Evolutionary conservation across 1,140 invertebrate species (phyloP), one percentile per base, ranked within the genome.

Genomic region (Drosophila dunni): DNA sequence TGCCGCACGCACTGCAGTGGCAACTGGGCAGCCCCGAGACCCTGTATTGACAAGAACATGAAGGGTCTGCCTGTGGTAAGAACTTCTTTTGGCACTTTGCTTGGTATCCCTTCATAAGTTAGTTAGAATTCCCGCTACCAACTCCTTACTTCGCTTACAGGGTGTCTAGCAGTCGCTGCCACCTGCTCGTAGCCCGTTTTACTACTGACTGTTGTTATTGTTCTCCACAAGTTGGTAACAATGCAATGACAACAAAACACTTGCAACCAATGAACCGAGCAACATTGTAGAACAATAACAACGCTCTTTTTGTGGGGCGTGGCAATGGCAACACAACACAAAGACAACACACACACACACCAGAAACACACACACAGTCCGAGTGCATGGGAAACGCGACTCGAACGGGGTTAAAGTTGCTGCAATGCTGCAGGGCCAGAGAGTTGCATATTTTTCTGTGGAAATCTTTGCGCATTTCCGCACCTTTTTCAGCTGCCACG

Each of bases 361-460:
- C 10, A 4, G n/a, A 40, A 10, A n/a, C n/a, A 42, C 15, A 38
- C 8, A 53, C 8, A 6, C n/a, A 34, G 24, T 54, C n/a, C 8
- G 51, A 24, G 15, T 36, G 53, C 5, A 9, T 7, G 29, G 15
- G 60, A 68, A 69, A 69, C 50, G 71, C 71, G 57, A n/a, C 17
- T 34, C 71, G 42, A 74, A 74, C 38, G 71, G 65, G 71, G 71
- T 69, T 74, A 74, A 74, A 74, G 57, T 74, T 74, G 71, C 71
- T 74, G 71, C 71, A 74, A 74, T 74, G 71, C 71, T 74, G 71
- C 71, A 69, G 71, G 71, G 40, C 46, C 61, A 10, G 33, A 38
- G 42, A 34, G 17, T 4, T 54, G 38, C 53, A 10, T 38, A 1
- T 57, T 3, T 50, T 38, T 48, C 3, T 15, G 36, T 61, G 24